phyloP scores from a whole-genome alignment of 2,888 invertebrate species.

The Sminthurides aquaticus region DNA sequence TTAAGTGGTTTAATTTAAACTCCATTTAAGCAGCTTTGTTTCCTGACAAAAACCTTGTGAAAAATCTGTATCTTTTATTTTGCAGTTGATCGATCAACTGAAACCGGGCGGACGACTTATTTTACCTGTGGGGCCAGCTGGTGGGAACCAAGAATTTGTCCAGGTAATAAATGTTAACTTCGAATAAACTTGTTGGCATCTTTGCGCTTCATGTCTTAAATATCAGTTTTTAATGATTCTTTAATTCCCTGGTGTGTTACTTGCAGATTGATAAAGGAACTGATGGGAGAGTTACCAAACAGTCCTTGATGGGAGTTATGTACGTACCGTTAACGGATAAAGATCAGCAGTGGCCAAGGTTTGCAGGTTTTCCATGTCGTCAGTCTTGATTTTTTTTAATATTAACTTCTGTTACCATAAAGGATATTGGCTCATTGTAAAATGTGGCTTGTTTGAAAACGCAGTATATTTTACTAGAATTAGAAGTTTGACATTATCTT shows the following conservation, averaged over 20 bases:
- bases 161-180: slow-evolving; percentile 38
- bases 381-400: too few species aligned
- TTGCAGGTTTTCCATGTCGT: not conserved
- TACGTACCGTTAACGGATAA: slow-evolving; percentile 93
- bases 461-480: too few species aligned
- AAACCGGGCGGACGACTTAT: slow-evolving; percentile 80
- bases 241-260: too few species aligned
- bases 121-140: slow-evolving; percentile 75
- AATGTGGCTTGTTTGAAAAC: too few species aligned
- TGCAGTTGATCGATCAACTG: slow-evolving; percentile 76
- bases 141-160: slow-evolving; percentile 77
- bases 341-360: slow-evolving; percentile 56
- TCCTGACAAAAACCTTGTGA: slow-evolving; percentile 7
- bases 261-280: slow-evolving; percentile 74
- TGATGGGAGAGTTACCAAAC: slow-evolving; percentile 68
- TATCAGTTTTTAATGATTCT: too few species aligned
- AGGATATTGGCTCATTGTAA: too few species aligned
- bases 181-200: too few species aligned
- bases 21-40: not conserved
- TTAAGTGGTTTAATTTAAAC: too few species aligned
- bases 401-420: too few species aligned
- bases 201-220: too few species aligned
- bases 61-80: too few species aligned
- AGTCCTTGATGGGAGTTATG: slow-evolving; percentile 85
- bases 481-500: too few species aligned